phyloP scores from a whole-genome alignment of 2,888 invertebrate genomes.

The Emmelina monodactyla region DNA sequence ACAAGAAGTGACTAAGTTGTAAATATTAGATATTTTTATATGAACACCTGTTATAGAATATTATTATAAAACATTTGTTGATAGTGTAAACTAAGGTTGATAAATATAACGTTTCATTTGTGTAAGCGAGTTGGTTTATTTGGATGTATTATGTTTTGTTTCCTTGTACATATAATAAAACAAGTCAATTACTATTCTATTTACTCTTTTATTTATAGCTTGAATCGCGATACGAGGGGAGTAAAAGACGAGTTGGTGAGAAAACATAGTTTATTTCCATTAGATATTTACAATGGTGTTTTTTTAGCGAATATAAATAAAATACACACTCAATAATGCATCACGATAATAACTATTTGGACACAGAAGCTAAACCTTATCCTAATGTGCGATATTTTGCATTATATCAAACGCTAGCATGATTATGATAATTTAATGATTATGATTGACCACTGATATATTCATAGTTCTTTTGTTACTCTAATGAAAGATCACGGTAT shows the following conservation, averaged over 20 bases:
- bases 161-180: constrained; percentile 1
- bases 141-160: no score
- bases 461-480: background rate
- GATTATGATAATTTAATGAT: constrained; percentile 19
- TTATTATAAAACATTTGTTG: no score
- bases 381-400: constrained; percentile 34
- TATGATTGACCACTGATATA: background rate
- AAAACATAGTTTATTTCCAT: constrained; percentile 55
- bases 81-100: no score
- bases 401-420: constrained; percentile 37
- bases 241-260: constrained; percentile 31
- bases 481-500: background rate
- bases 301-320: constrained; percentile 35
- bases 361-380: constrained; percentile 42
- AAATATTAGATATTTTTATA: no score
- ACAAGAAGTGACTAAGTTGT: no score
- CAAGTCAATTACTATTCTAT: constrained; percentile 4
- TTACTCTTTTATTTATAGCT: background rate
- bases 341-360: constrained; percentile 21
- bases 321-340: constrained; percentile 1
- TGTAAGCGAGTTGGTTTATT: no score
- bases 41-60: no score
- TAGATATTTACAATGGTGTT: constrained; percentile 44
- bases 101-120: no score
- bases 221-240: background rate